Percentiles rank a stretch among this genome's conserved stretches.
Evolutionary conservation across 2,888 invertebrate genomes (phyloP).

Genomic region (Thecophora atra): DNA sequence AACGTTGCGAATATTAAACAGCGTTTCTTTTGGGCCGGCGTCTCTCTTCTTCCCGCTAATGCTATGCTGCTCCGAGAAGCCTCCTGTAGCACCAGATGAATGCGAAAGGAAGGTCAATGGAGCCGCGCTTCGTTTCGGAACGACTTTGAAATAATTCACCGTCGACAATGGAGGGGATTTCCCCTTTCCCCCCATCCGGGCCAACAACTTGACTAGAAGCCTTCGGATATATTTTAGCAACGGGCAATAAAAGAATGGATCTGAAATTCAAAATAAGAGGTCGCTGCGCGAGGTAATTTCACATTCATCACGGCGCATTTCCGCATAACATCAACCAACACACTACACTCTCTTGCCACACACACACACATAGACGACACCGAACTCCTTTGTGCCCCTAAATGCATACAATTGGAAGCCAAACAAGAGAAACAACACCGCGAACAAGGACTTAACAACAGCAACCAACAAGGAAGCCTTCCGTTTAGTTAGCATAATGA

Average conservation of each 20-base stretch:
- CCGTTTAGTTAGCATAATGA: conserved; percentile 39
- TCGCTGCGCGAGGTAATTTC: conserved; percentile 35
- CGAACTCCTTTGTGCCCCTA: conserved; percentile 20
- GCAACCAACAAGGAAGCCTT: background rate
- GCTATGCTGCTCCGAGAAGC: too few species aligned
- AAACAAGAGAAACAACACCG: conserved; percentile 15
- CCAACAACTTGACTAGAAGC: too few species aligned
- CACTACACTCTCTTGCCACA: conserved; percentile 39
- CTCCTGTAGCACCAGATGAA: too few species aligned
- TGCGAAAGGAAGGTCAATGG: too few species aligned
- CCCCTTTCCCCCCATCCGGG: too few species aligned
- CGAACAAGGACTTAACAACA: conserved; percentile 8
- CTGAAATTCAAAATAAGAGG: conserved; percentile 13
- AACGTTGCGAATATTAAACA: too few species aligned
- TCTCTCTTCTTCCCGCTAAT: too few species aligned
- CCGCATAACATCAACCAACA: conserved; percentile 42
- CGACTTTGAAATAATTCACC: too few species aligned
- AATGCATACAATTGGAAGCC: conserved; percentile 39
- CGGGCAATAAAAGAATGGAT: background rate
- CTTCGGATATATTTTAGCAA: background rate
- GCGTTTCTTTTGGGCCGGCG: too few species aligned
- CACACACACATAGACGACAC: background rate
- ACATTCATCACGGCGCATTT: conserved; percentile 43
- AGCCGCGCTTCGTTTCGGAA: too few species aligned
- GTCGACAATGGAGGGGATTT: too few species aligned